Evolutionary conservation across 2,888 invertebrate genomes (phyloP), one percentile per base, ranked within the genome.

Genomic region (Cryptocheilus praepositus): DNA sequence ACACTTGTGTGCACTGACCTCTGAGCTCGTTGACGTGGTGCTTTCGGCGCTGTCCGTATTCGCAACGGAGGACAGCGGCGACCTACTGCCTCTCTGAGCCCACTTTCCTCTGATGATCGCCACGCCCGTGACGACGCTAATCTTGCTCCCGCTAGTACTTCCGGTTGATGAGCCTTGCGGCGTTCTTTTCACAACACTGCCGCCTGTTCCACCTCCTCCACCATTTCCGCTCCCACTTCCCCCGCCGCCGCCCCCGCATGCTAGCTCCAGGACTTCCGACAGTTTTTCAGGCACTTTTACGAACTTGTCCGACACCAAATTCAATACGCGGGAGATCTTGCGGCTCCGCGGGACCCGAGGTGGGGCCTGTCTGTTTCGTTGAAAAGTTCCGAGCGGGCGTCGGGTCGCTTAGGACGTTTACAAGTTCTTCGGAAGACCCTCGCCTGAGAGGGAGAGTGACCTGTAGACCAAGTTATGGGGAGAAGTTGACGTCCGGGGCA

Each of bases 221-320:
- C 67, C 77, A 72, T 64, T 75, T 69, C 69, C 76, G 56, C 70
- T 74, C 59, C 75, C 76, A 53, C 77, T 71, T 58, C 74, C 61
- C 43, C 75, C 77, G 62, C 73, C 71, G 36, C 74, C 75, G 44
- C 84, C 81, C 55, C 86, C 82, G 80, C 86, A 86, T 81, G 86
- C 86, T 83, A 88, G 72, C 80, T 86, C 88, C 85, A 88, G 77
- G 15, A 88, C 86, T 73, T 86, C 87, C 73, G 88, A 87, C 81
- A 88, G 77, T 77, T 88, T 88, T 77, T 88, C 87, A 81, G 88
- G 85, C 83, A 87, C 87, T 83, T 87, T 88, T 85, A 86, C 83
- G 86, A 84, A 77, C 74, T 84, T 77, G 80, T 85, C 83, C 84
- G 88, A 83, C 67, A 83, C 82, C 73, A 76, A 73, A 78, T 52